Evolutionary conservation across 53 echinoderm and acorn worm genomes (phyloP).

Genomic region (Echinometra lucunter): DNA sequence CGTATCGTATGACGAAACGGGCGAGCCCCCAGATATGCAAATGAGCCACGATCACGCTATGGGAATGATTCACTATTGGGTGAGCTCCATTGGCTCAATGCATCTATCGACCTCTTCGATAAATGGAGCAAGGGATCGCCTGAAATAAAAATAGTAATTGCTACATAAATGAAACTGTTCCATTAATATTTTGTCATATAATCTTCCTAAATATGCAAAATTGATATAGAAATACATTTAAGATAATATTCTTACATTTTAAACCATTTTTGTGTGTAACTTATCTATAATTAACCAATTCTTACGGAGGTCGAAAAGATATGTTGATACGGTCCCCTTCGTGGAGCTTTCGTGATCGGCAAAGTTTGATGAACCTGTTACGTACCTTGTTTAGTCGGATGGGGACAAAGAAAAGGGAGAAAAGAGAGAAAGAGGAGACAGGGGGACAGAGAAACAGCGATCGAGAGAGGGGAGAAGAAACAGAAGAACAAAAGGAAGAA

Average conservation of each 20-base stretch:
- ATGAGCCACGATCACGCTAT: slow-evolving; percentile 64
- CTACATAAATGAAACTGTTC: not conserved
- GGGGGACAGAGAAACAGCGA: not conserved
- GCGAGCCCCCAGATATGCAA: slow-evolving; percentile 70
- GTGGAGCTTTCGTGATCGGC: slow-evolving; percentile 57
- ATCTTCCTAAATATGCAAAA: not conserved
- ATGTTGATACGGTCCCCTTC: slow-evolving; percentile 3
- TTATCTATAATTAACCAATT: not conserved
- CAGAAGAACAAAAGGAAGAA: too few relatives aligned
- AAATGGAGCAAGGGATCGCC: slow-evolving; percentile 37
- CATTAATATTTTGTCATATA: not conserved
- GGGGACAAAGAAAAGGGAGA: too few relatives aligned
- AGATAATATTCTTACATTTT: not conserved
- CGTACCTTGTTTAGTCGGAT: too few relatives aligned
- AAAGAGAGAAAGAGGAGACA: not conserved
- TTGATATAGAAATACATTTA: not conserved
- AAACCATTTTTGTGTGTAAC: not conserved
- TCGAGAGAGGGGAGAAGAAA: too few relatives aligned
- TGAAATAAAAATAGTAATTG: not conserved
- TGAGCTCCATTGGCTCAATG: slow-evolving; percentile 43
- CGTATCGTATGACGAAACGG: slow-evolving; percentile 64
- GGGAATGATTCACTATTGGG: slow-evolving; percentile 46
- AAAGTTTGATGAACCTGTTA: slow-evolving; percentile 61
- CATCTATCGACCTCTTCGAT: not conserved
- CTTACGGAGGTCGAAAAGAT: not conserved